These are phyloP conservation scores for Pyrocoelia pectoralis DNA, from an alignment of 2,888 invertebrate species.

Conservation along the genomic window DNA sequence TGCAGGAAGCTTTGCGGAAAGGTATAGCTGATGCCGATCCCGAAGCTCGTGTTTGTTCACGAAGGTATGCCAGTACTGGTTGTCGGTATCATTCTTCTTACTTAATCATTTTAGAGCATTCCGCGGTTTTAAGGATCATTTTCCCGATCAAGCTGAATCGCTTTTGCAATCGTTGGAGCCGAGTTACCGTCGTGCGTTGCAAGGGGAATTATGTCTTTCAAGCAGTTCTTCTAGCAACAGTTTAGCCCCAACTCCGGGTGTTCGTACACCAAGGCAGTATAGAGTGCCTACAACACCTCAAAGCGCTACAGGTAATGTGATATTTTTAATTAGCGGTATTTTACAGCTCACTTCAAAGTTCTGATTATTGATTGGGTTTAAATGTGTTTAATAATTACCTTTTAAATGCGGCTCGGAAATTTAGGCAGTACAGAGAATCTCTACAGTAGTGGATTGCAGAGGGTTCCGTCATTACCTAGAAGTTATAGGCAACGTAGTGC, in stretches of 20 bases:
- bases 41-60: slow-evolving; percentile 81
- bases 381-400: slow-evolving; percentile 16
- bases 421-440: slow-evolving; percentile 70
- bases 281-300: slow-evolving; percentile 51
- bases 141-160: slow-evolving; percentile 88
- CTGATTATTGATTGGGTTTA: neutral
- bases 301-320: slow-evolving; percentile 56
- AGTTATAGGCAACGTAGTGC: slow-evolving; percentile 68
- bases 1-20: slow-evolving; percentile 85
- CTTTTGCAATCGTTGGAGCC: slow-evolving; percentile 85
- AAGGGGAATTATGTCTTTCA: slow-evolving; percentile 64
- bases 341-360: too few species aligned
- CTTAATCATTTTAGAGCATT: slow-evolving; percentile 71
- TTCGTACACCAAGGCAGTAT: slow-evolving; percentile 57
- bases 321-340: too few species aligned
- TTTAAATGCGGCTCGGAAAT: slow-evolving; percentile 42
- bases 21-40: slow-evolving; percentile 95
- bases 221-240: slow-evolving; percentile 65
- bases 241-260: slow-evolving; percentile 58
- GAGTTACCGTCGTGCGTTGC: slow-evolving; percentile 72
- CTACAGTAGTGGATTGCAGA: slow-evolving; percentile 61
- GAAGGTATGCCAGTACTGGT: slow-evolving; percentile 69
- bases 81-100: neutral
- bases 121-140: slow-evolving; percentile 88
- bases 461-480: slow-evolving; percentile 67